Conservation (phyloP, 2,888 invertebrate genomes). For the Diabrotica balteata region DNA sequence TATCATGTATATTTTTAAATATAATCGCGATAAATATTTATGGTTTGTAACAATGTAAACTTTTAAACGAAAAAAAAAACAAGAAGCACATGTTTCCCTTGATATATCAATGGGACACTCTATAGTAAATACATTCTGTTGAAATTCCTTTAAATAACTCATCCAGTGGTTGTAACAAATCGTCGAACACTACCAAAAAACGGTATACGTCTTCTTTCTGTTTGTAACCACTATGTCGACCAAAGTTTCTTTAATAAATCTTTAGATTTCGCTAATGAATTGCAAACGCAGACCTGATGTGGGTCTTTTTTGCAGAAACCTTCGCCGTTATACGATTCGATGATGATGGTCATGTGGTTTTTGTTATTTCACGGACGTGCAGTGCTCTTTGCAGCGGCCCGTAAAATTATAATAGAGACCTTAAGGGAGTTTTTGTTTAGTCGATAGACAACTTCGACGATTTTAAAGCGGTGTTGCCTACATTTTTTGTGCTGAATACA, state of each 20-base stretch:
- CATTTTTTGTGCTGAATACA: too few relatives aligned
- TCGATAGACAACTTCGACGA: slow-evolving; percentile 9
- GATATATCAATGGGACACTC: too few relatives aligned
- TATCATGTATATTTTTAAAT: too few relatives aligned
- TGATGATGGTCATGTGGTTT: slow-evolving; percentile 39
- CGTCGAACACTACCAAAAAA: slow-evolving; percentile 4
- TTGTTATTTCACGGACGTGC: slow-evolving; percentile 35
- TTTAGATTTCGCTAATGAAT: slow-evolving; percentile 47
- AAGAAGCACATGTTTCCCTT: too few relatives aligned
- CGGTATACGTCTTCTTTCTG: slow-evolving; percentile 7
- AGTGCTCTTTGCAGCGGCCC: slow-evolving; percentile 50
- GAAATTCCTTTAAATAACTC: slow-evolving; percentile 5
- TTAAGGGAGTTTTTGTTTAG: slow-evolving; percentile 48
- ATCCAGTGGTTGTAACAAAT: slow-evolving; percentile 2
- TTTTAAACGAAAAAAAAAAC: too few relatives aligned
- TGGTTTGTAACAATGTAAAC: too few relatives aligned
- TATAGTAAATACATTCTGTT: too few relatives aligned
- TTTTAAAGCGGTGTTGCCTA: background rate
- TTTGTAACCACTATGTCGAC: slow-evolving; percentile 4
- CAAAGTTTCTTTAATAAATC: slow-evolving; percentile 14
- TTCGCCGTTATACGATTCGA: slow-evolving; percentile 44
- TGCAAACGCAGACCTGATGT: slow-evolving; percentile 48
- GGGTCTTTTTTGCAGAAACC: slow-evolving; percentile 53
- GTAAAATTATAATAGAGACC: slow-evolving; percentile 57
- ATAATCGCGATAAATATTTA: too few relatives aligned